phyloP scores from a whole-genome alignment of 1,140 invertebrate genomes.

The Formica selysi region DNA sequence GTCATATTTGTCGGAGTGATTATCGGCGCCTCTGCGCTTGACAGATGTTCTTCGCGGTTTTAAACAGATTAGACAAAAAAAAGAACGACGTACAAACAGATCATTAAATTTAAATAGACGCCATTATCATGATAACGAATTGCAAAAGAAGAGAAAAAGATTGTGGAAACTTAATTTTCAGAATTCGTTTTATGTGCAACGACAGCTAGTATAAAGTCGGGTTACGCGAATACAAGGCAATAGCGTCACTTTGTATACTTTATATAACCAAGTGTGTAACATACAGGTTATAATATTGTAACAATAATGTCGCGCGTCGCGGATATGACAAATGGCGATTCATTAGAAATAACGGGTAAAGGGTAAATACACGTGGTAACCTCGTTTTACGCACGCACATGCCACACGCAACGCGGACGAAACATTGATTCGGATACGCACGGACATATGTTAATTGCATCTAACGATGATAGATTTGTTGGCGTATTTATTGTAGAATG shows the following conservation, averaged over 20 bases:
- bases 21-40: conserved; percentile 33
- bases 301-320: conserved; percentile 15
- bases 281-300: not conserved
- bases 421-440: not conserved
- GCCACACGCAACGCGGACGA: not conserved
- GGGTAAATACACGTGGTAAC: conserved; percentile 59
- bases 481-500: not conserved
- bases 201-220: not conserved
- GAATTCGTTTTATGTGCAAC: not conserved
- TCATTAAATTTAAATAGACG: conserved; percentile 13
- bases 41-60: conserved; percentile 30
- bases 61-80: conserved; percentile 14
- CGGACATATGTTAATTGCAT: conserved; percentile 1
- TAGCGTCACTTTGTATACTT: not conserved
- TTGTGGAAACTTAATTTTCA: not conserved
- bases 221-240: not conserved
- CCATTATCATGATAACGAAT: not conserved
- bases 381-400: not conserved
- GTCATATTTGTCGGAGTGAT: conserved; percentile 6
- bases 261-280: not conserved
- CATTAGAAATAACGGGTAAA: conserved; percentile 59
- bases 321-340: conserved; percentile 49
- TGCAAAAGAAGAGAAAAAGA: not conserved
- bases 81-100: conserved; percentile 1
- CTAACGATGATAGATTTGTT: not conserved